These are phyloP conservation scores for Ctenodactylus gundi DNA, from an alignment of 2,113 vertebrate genomes.

Conservation along the genomic window DNA sequence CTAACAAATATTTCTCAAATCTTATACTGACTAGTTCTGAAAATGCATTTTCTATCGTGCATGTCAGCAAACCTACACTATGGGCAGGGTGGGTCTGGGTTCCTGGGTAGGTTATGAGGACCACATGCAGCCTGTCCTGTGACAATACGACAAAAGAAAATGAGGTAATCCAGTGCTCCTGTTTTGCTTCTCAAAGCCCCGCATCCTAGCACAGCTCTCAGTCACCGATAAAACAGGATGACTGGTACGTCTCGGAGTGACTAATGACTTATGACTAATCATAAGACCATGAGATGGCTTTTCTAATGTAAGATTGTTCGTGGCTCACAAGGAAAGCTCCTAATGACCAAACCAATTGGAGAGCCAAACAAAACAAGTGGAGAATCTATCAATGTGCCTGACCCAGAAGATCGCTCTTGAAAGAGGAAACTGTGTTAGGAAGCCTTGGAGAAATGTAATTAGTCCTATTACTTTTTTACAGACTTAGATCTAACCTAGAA, in stretches of 20 bases:
- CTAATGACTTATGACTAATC: too few relatives aligned
- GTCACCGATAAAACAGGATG: background rate
- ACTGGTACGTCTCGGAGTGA: background rate
- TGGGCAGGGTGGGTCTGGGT: too few relatives aligned
- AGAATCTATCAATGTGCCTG: background rate
- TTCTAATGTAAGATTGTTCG: background rate
- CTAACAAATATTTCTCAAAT: too few relatives aligned
- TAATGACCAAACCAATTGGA: conserved; percentile 13
- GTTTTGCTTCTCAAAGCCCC: background rate
- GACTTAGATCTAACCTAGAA: background rate
- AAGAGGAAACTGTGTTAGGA: conserved; percentile 8
- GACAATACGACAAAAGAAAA: conserved; percentile 22
- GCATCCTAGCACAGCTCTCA: background rate
- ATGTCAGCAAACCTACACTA: too few relatives aligned
- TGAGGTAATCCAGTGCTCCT: background rate
- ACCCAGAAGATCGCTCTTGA: background rate
- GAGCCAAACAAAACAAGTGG: background rate
- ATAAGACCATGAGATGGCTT: background rate
- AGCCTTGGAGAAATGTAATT: conserved; percentile 29
- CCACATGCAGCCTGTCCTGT: too few relatives aligned
- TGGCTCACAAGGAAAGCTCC: conserved; percentile 5
- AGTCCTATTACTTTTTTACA: background rate
- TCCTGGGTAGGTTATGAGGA: too few relatives aligned
- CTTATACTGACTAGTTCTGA: too few relatives aligned
- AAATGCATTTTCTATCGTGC: too few relatives aligned